Evolutionary conservation across 2,797 vertebrate species (phyloP).

Genomic region (Perodicticus potto): DNA sequence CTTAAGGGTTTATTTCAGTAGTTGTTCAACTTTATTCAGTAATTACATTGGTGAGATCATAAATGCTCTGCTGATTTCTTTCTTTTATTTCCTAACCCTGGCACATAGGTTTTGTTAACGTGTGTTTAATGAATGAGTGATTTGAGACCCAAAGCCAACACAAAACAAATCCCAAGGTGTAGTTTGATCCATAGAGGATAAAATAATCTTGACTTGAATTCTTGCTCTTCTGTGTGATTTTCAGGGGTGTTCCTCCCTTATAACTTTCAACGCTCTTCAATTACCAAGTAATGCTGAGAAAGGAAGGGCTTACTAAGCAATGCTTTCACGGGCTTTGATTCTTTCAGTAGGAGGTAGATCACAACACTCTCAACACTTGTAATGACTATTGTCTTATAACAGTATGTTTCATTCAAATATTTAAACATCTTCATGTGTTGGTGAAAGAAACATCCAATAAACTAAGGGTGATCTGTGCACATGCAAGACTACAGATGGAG

Average conservation of each 20-base stretch:
- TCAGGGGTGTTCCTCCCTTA: neutral
- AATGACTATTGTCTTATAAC: conserved; percentile 9
- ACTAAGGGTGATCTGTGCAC: neutral
- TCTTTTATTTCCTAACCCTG: neutral
- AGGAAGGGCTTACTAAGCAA: neutral
- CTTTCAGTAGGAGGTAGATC: conserved; percentile 17
- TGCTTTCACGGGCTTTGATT: conserved; percentile 23
- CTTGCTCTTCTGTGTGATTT: conserved; percentile 44
- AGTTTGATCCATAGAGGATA: neutral
- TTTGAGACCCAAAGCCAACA: neutral
- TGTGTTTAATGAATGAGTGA: neutral
- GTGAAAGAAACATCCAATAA: conserved; percentile 47
- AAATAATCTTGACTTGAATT: conserved; percentile 48
- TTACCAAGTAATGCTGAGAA: conserved; percentile 27
- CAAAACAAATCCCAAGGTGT: neutral
- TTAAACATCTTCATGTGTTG: conserved; percentile 45
- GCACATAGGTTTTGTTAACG: neutral
- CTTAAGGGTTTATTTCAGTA: neutral
- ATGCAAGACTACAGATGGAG: neutral
- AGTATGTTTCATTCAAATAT: conserved; percentile 52
- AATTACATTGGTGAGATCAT: neutral
- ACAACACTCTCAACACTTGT: neutral
- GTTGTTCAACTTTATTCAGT: neutral
- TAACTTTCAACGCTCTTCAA: conserved; percentile 56
- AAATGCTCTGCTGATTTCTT: neutral